phyloP scores from a whole-genome alignment of 92 coral and sea anemone species.

The Siderastrea radians region DNA sequence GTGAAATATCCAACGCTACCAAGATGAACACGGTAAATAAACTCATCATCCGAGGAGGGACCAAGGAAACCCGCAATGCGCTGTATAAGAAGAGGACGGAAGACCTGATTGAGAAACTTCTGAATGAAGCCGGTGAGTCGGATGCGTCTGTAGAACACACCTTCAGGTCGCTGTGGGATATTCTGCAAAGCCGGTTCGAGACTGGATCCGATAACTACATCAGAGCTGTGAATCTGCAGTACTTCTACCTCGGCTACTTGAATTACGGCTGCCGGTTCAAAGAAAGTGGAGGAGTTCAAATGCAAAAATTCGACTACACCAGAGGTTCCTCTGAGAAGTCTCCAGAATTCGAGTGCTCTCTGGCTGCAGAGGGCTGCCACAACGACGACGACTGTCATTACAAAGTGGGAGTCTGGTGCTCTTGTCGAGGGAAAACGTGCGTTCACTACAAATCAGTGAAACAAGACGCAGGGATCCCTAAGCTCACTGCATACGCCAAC shows the following conservation, averaged over 20 bases:
- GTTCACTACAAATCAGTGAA: constrained; percentile 15
- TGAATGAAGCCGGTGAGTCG: constrained; percentile 28
- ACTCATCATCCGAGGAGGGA: constrained; percentile 54
- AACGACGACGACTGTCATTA: constrained; percentile 53
- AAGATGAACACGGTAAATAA: constrained; percentile 24
- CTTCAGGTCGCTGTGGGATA: constrained; percentile 58
- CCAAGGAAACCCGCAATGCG: constrained; percentile 38
- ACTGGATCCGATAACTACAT: constrained; percentile 10
- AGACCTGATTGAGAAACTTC: constrained; percentile 31
- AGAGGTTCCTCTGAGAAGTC: not conserved
- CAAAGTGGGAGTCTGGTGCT: constrained; percentile 30
- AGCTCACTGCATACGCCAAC: constrained; percentile 3
- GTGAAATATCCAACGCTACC: not conserved
- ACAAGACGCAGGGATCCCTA: not conserved
- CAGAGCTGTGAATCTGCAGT: constrained; percentile 53
- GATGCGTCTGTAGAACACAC: constrained; percentile 23
- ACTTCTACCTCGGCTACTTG: constrained; percentile 49
- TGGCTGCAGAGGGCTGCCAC: constrained; percentile 53
- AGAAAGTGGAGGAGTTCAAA: not conserved
- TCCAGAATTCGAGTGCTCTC: constrained; percentile 46
- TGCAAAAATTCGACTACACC: constrained; percentile 53
- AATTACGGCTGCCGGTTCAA: constrained; percentile 34
- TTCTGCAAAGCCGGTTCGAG: constrained; percentile 33
- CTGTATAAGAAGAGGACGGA: constrained; percentile 31
- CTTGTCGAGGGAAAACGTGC: constrained; percentile 47